Evolutionary conservation across 2,888 invertebrate species (phyloP), one percentile per base, ranked within the genome.

Genomic region (Clunio marinus): DNA sequence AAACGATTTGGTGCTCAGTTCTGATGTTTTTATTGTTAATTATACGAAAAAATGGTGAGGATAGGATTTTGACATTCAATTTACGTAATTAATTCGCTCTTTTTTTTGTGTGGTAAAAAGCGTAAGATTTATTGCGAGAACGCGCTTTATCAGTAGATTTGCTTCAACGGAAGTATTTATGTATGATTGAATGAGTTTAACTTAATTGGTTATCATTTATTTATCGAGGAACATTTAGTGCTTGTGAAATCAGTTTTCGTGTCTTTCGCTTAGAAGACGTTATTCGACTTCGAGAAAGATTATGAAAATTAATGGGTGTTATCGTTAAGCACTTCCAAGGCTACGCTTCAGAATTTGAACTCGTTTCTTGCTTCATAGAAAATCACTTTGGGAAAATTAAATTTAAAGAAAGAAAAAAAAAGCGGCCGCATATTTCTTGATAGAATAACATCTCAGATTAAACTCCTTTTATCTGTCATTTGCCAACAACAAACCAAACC

Each of bases 61-160:
- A 65, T 27, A 58, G 58, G 35, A 62, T 62, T 59, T 62, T 65
- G 63, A 55, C 66, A 66, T 66, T 66, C 66, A 66, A 66, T 66
- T 66, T 46, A 20, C 22, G 46, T 66, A 66, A 66, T 66, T 66
- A 66, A 66, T 66, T 32, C 24, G 27, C 28, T 17, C 62, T 15
- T 63, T 63, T 46, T 46, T 17, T 13, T 57, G 15, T 32, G 13
- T 10, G 25, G n/a, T 17, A 59, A 27, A 35, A 35, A 28, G 10
- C 17, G 8, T 2, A 63, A 63, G 28, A 63, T 63, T 63, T 27
- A 63, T 46, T 46, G 27, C 20, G 24, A 27, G 24, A 45, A 63
- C 45, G 66, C 55, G 24, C n/a, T n/a, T 55, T 66, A 66, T 66
- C 66, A 66, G 66, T 66, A 20, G n/a, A 27, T 55, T 45, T 66